Evolutionary conservation across 2,888 invertebrate genomes (phyloP), one percentile per base, ranked within the genome.

Genomic region (Gastrophysa polygoni): DNA sequence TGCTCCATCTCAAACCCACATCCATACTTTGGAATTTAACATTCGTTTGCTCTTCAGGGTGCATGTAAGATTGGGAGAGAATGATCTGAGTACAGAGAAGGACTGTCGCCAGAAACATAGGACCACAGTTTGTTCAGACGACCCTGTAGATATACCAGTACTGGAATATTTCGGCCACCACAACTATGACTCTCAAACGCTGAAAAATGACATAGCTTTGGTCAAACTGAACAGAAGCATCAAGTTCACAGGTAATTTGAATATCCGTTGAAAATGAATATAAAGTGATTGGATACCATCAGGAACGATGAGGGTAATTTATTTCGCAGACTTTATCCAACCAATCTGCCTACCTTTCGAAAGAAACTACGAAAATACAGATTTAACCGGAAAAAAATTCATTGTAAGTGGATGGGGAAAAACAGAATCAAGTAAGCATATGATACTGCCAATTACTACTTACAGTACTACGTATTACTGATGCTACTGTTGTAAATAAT

Each of bases 321-420:
- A 46, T 61, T 68, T 77, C 78, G 50, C 82, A 74, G 75, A 70
- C 17, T 83, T 75, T 56, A 81, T 82, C 3, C 77, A 77, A 59
- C 82, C 85, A 0, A 80, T 85, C 67, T 85, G 85, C 65, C 63
- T 85, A 56, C 85, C 85, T 1, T 72, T 78, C 34, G 68, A 69
- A 55, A 79, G 79, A 20, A 18, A 65, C 16, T 58, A 68, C 16
- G 66, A 68, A 21, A 54, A 58, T 16, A 57, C 20, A 17, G 58
- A 69, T 50, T 50, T 71, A 20, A 59, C 66, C 10, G 66, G 59
- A 44, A 66, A 79, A 67, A 81, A 83, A 68, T 85, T 88, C 71
- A 84, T 85, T 38, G 88, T 90, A 1, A 89, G 89, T 11, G 92
- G 91, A 0, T 92, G 91, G 91, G 91, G 91, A 18, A 85, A 86